A percentile compares a stretch with the other conserved stretches of the same genome.
These are phyloP conservation scores for Drosophila silvestris DNA, from an alignment of 2,888 invertebrate genomes.

Conservation along the genomic window DNA sequence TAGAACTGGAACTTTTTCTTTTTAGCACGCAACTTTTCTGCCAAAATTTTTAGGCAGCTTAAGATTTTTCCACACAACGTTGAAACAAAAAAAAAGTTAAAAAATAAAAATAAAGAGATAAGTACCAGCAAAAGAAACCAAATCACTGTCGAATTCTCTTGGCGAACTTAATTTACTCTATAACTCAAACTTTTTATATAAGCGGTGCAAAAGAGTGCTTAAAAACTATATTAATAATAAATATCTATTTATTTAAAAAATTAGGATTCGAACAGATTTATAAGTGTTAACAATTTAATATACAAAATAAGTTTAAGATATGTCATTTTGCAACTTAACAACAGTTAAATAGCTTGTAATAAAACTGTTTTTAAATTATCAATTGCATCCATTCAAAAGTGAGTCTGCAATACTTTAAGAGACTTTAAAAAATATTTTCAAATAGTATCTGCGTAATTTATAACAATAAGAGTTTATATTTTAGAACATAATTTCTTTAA, in stretches of 20 bases:
- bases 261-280: background rate
- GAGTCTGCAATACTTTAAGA: fast-evolving
- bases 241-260: background rate
- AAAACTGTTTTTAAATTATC: background rate
- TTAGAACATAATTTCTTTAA: background rate
- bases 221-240: background rate
- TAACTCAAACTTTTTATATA: background rate
- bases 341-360: background rate
- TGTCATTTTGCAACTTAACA: background rate
- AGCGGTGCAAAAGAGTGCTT: too few species aligned
- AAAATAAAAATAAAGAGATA: constrained; percentile 36
- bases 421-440: background rate
- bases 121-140: constrained; percentile 13
- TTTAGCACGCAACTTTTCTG: constrained; percentile 37
- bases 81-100: constrained; percentile 13
- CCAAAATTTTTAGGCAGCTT: constrained; percentile 71
- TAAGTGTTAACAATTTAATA: background rate
- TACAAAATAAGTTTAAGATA: background rate
- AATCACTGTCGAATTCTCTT: background rate
- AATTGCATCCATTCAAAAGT: background rate
- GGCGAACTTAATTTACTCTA: constrained; percentile 3
- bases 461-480: background rate
- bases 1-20: constrained; percentile 24
- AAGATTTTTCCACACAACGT: constrained; percentile 58
- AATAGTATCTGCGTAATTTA: background rate